phyloP scores from a whole-genome alignment of 2,888 invertebrate genomes.

The Teleiodes luculella region DNA sequence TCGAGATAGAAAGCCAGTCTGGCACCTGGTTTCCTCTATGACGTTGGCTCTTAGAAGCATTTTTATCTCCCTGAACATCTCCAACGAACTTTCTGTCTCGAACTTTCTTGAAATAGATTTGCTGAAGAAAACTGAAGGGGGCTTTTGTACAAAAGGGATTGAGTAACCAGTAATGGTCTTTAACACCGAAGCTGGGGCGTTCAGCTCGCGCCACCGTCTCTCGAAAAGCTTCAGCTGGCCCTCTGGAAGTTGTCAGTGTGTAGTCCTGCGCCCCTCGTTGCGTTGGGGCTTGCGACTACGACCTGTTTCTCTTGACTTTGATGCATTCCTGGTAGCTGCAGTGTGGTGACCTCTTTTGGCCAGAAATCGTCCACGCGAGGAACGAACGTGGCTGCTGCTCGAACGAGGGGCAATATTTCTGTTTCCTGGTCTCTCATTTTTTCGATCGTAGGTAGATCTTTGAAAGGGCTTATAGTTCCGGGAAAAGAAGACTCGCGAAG shows the following conservation, averaged over 20 bases:
- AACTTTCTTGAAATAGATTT: not conserved
- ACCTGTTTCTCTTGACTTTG: not conserved
- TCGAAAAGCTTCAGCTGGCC: not conserved
- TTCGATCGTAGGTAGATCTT: no score
- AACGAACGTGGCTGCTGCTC: no score
- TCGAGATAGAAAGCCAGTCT: constrained; percentile 4
- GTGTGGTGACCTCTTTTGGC: no score
- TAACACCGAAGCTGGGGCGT: not conserved
- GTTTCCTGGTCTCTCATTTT: no score
- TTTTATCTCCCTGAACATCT: not conserved
- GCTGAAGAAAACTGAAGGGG: not conserved
- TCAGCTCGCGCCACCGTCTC: not conserved
- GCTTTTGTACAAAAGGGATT: constrained; percentile 6
- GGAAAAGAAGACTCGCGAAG: no score
- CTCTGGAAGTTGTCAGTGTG: not conserved
- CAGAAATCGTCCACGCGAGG: no score
- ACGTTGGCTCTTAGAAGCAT: not conserved
- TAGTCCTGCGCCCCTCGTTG: no score
- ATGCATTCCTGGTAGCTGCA: no score
- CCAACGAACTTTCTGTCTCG: not conserved
- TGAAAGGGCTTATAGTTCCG: no score
- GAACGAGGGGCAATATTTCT: no score
- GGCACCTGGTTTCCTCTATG: not conserved
- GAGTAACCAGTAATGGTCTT: constrained; percentile 5
- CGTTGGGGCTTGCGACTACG: not conserved